Evolutionary conservation across 2,888 invertebrate genomes (phyloP).

Genomic region (Meliscaeva auricollis): DNA sequence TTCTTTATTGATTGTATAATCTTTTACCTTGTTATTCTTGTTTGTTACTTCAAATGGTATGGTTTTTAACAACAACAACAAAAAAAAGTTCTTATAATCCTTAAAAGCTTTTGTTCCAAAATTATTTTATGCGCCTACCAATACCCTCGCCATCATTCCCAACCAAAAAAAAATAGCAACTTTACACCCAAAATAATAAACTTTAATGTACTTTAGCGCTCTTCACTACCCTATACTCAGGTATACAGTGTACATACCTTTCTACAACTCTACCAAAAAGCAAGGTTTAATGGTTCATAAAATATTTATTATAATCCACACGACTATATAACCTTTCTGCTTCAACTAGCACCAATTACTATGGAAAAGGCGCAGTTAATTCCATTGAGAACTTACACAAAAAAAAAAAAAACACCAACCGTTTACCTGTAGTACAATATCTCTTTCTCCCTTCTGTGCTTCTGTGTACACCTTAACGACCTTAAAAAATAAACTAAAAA

Average conservation of each 20-base stretch:
- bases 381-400: conserved; percentile 15
- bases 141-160: neutral
- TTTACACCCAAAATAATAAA: conserved; percentile 36
- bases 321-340: conserved; percentile 36
- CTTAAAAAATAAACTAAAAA: conserved; percentile 3
- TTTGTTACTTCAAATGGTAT: too few species aligned
- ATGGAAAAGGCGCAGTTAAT: conserved; percentile 29
- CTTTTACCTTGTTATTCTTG: too few species aligned
- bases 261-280: neutral
- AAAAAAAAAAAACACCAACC: conserved; percentile 3
- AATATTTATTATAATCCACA: conserved; percentile 58
- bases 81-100: conserved; percentile 2
- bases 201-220: conserved; percentile 28
- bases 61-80: neutral
- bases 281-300: conserved; percentile 43
- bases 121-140: neutral
- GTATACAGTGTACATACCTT: neutral
- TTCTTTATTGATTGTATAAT: too few species aligned
- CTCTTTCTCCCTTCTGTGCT: neutral
- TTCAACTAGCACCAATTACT: conserved; percentile 58
- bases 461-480: conserved; percentile 26
- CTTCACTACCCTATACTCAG: conserved; percentile 3
- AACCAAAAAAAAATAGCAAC: conserved; percentile 6
- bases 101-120: conserved; percentile 17
- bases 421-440: conserved; percentile 10